A percentile compares a stretch with the other conserved stretches of the same genome.
These are phyloP conservation scores for Leucosticte australis DNA, from an alignment of 2,113 vertebrate genomes.

Conservation along the genomic window DNA sequence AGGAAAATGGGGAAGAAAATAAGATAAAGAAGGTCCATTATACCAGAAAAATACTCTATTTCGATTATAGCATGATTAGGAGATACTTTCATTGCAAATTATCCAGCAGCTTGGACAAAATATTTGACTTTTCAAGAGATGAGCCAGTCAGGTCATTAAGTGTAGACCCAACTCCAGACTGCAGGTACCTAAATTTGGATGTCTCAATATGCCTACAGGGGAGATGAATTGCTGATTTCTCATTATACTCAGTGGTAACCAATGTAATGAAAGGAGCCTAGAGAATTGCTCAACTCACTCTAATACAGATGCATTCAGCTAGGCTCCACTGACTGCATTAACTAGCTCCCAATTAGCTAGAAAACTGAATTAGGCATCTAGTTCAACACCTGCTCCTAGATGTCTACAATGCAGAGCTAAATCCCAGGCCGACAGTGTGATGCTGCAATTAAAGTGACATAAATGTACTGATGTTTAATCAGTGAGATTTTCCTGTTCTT, in stretches of 20 bases:
- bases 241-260: not conserved
- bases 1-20: not conserved
- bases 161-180: not conserved
- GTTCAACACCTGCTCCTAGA: conserved; percentile 19
- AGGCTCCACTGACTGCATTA: not conserved
- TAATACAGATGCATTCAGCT: not conserved
- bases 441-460: not conserved
- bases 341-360: conserved; percentile 5
- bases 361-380: conserved; percentile 15
- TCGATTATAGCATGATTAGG: not conserved
- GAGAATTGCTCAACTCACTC: not conserved
- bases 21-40: not conserved
- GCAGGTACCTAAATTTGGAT: not conserved
- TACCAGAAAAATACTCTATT: not conserved
- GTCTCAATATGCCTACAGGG: not conserved
- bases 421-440: not conserved
- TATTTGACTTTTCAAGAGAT: not conserved
- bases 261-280: not conserved
- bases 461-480: not conserved
- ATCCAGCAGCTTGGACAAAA: not conserved
- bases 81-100: not conserved
- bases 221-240: not conserved
- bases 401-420: not conserved
- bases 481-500: not conserved
- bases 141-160: not conserved